Evolutionary conservation across 2,113 vertebrate genomes (phyloP), one percentile per base, ranked within the genome.

Genomic region (Jacana jacana): DNA sequence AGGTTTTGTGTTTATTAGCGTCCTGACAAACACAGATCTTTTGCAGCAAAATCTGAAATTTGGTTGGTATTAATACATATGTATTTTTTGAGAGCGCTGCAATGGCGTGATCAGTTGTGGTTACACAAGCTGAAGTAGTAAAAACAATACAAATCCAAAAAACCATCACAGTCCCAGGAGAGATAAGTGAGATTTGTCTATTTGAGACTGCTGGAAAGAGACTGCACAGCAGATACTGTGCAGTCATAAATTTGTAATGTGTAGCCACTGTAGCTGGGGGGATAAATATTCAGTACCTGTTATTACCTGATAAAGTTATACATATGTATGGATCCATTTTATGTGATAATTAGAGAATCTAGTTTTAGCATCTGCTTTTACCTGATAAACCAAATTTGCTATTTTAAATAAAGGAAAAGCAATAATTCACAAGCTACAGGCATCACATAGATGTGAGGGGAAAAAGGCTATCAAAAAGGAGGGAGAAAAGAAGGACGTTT

Each of bases 231-330:
- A 92, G 48, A 89, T 95, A 89, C 78, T 15, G 48, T 90, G 64
- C 81, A 96, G 91, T 96, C 94, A 98, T 97, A 97, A 97, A 98
- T 98, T 95, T 97, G 89, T 96, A 95, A 97, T 95, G 89, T 91
- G 92, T 77, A 97, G 81, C 72, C 82, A 95, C 87, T 96, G 93
- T 97, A 89, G 77, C 96, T 97, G 91, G 35, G 95, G 93, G 97
- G 95, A 97, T 98, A 97, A 97, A 97, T 97, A 98, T 95, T 97
- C 97, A 96, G 96, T 95, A 96, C 95, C 96, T 98, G 97, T 96
- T 97, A 95, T 96, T 96, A 97, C 97, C 96, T 96, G 98, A 98
- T 97, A 98, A 98, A 97, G 96, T 89, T 97, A 97, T 98, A 97
- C 97, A 98, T 98, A 98, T 97, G 97, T 91, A 98, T 97, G 81